Evolutionary conservation across 2,797 vertebrate genomes (phyloP), one percentile per base, ranked within the genome.

Genomic region (Characodon lateralis): DNA sequence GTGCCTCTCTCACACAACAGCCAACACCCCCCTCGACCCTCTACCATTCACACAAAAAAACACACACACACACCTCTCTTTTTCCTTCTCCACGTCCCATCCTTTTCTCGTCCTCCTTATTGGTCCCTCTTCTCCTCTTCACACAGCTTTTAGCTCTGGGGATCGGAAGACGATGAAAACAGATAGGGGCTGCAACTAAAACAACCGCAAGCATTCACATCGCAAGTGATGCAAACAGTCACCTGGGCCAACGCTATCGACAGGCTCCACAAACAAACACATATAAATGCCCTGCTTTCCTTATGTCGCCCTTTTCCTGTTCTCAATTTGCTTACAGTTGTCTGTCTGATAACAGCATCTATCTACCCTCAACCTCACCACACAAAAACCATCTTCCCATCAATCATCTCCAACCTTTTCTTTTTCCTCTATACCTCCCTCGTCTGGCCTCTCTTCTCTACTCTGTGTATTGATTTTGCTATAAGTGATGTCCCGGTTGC

Each of bases 381-480:
- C 1, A 65, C 31, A 13, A 35, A n/a, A 28, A 28, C 12, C 24
- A n/a, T 46, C 41, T 69, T 69, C 66, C 66, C 41, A 69, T 10
- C 84, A 28, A 50, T 66, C 85, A 74, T 72, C 22, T 56, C 70
- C 81, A 63, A 63, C 82, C 68, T 85, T 80, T 84, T 73, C 74
- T 78, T 82, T 70, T 58, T 85, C 82, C 78, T 43, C 66, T 24
- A 69, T 69, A 18, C 72, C 73, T 84, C 87, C 58, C 80, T 83
- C 12, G 69, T 83, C 74, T 69, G n/a, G 72, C 76, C 81, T 86
- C 83, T 63, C 81, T 78, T 77, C 81, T 86, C 88, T 82, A 84
- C 90, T 90, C 84, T 89, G 86, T 87, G 90, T 94, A 96, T 95
- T 96, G 95, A 96, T 96, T 95, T 96, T 95, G 94, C 95, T 95